A percentile compares a stretch with the other conserved stretches of the same genome.
These are phyloP conservation scores for Natrix natrix DNA, from an alignment of 2,797 vertebrate species.

Conservation along the genomic window DNA sequence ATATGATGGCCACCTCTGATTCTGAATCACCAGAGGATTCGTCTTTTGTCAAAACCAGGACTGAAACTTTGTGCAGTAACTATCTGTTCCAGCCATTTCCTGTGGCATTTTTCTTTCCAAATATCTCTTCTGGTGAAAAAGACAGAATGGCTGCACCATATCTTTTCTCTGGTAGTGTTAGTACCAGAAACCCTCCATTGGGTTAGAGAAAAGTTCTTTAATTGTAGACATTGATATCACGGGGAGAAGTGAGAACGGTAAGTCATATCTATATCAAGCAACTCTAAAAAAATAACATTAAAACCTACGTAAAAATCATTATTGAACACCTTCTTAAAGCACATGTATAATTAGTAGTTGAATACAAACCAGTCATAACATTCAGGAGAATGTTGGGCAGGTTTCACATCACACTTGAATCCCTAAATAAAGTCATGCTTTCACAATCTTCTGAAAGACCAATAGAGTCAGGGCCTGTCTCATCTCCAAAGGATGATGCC, in stretches of 20 bases:
- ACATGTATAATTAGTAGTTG: neutral
- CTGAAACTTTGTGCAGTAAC: neutral
- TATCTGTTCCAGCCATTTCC: neutral
- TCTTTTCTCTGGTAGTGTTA: neutral
- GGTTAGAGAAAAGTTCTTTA: neutral
- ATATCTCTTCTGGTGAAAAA: neutral
- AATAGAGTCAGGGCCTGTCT: neutral
- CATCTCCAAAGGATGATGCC: neutral
- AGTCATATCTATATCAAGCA: neutral
- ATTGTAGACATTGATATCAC: neutral
- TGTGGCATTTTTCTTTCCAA: neutral
- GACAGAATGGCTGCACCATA: neutral
- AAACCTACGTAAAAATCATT: neutral
- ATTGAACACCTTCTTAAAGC: neutral
- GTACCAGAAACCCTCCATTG: neutral
- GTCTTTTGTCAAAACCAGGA: neutral
- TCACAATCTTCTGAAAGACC: neutral
- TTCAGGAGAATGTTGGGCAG: neutral
- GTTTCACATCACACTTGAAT: neutral
- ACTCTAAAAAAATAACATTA: neutral
- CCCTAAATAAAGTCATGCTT: neutral
- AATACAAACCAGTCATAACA: neutral
- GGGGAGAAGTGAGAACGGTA: neutral
- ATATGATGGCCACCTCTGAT: too few species aligned
- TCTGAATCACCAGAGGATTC: neutral